phyloP scores from a whole-genome alignment of 2,888 invertebrate species.

The Elaeidobius kamerunicus region DNA sequence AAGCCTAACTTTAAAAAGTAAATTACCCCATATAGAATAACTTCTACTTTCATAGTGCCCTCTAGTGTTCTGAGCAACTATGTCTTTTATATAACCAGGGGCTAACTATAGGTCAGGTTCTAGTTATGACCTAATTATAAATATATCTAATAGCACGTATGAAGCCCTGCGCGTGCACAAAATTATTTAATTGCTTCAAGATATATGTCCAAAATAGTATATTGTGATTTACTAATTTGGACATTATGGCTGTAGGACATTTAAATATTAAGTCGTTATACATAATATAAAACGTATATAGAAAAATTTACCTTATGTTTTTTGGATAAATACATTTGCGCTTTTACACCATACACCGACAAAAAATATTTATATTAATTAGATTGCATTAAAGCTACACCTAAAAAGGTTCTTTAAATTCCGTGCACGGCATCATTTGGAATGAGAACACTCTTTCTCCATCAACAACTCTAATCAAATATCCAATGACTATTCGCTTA shows the following conservation, averaged over 20 bases:
- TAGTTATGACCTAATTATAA: constrained; percentile 19
- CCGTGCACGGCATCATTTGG: background rate
- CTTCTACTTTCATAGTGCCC: background rate
- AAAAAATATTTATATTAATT: background rate
- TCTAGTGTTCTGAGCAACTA: constrained; percentile 14
- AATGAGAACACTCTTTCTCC: constrained; percentile 15
- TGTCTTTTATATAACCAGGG: constrained; percentile 14
- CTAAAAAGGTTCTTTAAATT: background rate
- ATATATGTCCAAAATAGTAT: background rate
- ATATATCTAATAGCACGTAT: background rate
- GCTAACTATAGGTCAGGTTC: constrained; percentile 20
- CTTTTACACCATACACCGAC: background rate
- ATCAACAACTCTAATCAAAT: constrained; percentile 27
- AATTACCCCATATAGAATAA: constrained; percentile 1
- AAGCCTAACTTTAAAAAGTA: too few relatives aligned
- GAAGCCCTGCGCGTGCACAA: constrained; percentile 2
- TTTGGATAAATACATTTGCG: background rate
- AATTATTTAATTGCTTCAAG: constrained; percentile 1
- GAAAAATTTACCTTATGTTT: background rate
- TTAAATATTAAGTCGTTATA: background rate
- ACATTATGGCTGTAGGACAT: background rate
- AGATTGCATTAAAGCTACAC: background rate
- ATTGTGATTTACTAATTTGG: background rate
- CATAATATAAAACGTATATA: background rate
- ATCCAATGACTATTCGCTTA: constrained; percentile 31